Evolutionary conservation across 37 sponge, comb jelly and placozoan species (phyloP).

Genomic region (Lycopodina hypogea): DNA sequence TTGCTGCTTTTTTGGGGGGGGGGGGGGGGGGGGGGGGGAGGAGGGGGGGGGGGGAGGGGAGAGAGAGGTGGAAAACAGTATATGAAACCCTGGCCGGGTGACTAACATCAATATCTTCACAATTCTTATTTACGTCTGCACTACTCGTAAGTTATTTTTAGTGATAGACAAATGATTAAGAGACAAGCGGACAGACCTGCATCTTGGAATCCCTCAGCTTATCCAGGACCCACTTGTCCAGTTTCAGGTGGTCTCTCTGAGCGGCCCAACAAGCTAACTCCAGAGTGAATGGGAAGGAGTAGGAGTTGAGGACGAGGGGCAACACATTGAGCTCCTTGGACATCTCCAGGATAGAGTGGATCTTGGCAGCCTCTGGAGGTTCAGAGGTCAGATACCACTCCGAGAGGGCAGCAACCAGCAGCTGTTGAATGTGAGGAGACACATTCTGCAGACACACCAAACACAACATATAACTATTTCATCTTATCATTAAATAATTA

Average conservation of each 20-base stretch:
- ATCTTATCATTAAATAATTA: no score
- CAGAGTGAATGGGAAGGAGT: constrained; percentile 89
- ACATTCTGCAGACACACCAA: constrained; percentile 29
- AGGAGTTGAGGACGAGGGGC: constrained; percentile 62
- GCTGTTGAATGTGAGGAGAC: constrained; percentile 27
- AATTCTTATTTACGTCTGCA: no score
- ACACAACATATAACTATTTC: no score
- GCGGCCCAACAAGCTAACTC: constrained; percentile 93
- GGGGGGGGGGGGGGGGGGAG: no score
- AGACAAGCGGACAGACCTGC: no score
- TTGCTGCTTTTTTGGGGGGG: no score
- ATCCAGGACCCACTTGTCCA: constrained; percentile 96
- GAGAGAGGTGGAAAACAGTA: no score
- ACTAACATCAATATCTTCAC: no score
- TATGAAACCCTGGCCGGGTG: no score
- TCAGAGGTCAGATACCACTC: constrained; percentile 89
- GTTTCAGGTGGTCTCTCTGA: constrained; percentile 88
- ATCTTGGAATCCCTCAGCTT: constrained; percentile 86
- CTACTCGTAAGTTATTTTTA: no score
- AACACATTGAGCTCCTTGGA: constrained; percentile 89
- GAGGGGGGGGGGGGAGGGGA: no score
- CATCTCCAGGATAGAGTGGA: constrained; percentile 86
- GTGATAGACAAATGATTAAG: no score
- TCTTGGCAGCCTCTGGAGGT: constrained; percentile 75
- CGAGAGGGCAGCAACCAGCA: constrained; percentile 82